Base-by-base conservation (phyloP, 1,140 invertebrate species). In the Teleopsis dalmanni region DNA sequence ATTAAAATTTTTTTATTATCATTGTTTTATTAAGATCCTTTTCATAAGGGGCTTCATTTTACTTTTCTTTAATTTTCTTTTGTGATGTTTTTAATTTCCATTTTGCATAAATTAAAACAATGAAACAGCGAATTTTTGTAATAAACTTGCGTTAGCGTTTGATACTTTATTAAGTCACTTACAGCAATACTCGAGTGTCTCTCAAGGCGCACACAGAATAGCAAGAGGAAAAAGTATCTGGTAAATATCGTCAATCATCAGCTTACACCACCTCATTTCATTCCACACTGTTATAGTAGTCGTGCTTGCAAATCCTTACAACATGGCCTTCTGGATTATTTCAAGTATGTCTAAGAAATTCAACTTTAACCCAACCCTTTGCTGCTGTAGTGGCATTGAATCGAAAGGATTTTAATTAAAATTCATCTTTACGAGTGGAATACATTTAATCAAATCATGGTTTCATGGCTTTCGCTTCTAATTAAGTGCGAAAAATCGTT, bases 391-490 rank as follows among this genome's bases (percentile, higher is more conserved):
- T 43, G 41, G 41, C 41, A 31, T 27, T 18, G 31, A 43, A 13
- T 43, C 25, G 42, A 53, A 54, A 47, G 48, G 62, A 61, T 67
- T 68, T 68, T 68, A 68, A 68, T 68, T 68, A 67, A 68, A 68
- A 67, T 68, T 68, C 65, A 68, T 68, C 65, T 67, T 65, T 65
- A 67, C n/a, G n/a, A n/a, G n/a, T n/a, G n/a, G n/a, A n/a, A n/a
- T n/a, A n/a, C 65, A 64, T 64, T 68, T 68, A 68, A 68, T 68
- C 64, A 68, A 68, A 68, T 68, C 61, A 68, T 65, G 33, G 48
- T 29, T 34, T 44, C 19, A 19, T 21, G 37, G 33, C 37, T 33
- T 53, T 67, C 57, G 44, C 57, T 65, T 68, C 64, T 67, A 68
- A 68, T 68, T 68, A 68, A 68, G 65, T 68, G 65, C 65, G 65